A percentile compares a stretch with the other conserved stretches of the same genome.
phyloP scores from a whole-genome alignment of 2,113 vertebrate genomes.

The Macrotus californicus region DNA sequence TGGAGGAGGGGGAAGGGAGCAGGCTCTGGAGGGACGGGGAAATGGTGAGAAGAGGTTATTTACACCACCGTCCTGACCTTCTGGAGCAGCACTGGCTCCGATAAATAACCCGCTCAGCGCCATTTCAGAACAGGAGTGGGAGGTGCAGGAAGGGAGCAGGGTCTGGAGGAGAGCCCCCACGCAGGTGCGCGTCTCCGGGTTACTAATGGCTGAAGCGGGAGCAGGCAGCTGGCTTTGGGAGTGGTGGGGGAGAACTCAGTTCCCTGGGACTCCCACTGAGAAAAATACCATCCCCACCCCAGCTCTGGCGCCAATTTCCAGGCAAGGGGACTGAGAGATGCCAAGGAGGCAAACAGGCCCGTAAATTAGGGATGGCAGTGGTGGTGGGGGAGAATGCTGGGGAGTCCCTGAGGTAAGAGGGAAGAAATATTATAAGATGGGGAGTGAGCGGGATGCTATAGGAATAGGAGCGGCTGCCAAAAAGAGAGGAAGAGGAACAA shows the following conservation, averaged over 20 bases:
- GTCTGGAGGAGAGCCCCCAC: slow-evolving; percentile 65
- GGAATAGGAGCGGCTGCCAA: slow-evolving; percentile 52
- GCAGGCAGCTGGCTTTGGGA: slow-evolving; percentile 70
- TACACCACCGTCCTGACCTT: slow-evolving; percentile 75
- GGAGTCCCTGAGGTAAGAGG: slow-evolving; percentile 67
- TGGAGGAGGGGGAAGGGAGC: slow-evolving; percentile 64
- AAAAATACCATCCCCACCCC: slow-evolving; percentile 66
- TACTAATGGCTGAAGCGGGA: slow-evolving; percentile 66
- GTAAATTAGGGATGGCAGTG: slow-evolving; percentile 66
- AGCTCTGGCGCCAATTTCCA: slow-evolving; percentile 73
- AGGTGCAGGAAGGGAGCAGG: slow-evolving; percentile 60
- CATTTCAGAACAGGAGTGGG: slow-evolving; percentile 57
- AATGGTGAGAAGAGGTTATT: slow-evolving; percentile 74
- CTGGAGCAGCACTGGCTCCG: slow-evolving; percentile 72
- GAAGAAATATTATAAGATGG: slow-evolving; percentile 62
- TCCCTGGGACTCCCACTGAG: slow-evolving; percentile 70
- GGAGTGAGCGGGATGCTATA: slow-evolving; percentile 22
- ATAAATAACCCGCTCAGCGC: slow-evolving; percentile 75
- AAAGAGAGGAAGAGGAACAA: slow-evolving; percentile 58
- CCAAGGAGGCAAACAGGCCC: slow-evolving; percentile 66
- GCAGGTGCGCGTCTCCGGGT: slow-evolving; percentile 72
- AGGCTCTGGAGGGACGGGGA: slow-evolving; percentile 65
- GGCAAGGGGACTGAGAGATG: slow-evolving; percentile 66
- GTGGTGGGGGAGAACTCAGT: slow-evolving; percentile 41
- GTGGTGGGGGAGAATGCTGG: background rate